Conservation (phyloP, 2,797 vertebrate genomes). For the Craterocephalus amniculus region DNA sequence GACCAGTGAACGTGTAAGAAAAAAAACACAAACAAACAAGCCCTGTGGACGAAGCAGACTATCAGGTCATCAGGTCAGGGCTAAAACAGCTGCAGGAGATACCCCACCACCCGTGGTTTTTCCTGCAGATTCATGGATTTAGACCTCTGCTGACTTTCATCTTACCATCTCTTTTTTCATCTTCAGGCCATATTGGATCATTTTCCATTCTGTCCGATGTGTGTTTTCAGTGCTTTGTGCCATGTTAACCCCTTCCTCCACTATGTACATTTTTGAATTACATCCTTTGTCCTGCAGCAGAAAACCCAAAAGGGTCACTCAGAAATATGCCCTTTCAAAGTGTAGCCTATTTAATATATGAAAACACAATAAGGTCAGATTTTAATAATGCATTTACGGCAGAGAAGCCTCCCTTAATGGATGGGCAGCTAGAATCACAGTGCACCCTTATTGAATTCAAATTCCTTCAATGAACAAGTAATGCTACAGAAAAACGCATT, state of each 20-base stretch:
- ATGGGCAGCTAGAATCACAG: slow-evolving; percentile 22
- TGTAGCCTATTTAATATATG: slow-evolving; percentile 49
- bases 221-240: neutral
- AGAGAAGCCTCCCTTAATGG: slow-evolving; percentile 24
- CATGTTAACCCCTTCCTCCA: neutral
- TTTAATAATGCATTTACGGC: slow-evolving; percentile 71
- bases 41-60: slow-evolving; percentile 16
- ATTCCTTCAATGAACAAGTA: slow-evolving; percentile 25
- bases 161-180: slow-evolving; percentile 13
- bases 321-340: slow-evolving; percentile 40
- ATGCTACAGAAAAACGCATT: slow-evolving; percentile 32
- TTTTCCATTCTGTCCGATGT: neutral
- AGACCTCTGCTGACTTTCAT: slow-evolving; percentile 44
- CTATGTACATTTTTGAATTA: neutral
- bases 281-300: slow-evolving; percentile 28
- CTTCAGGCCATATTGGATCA: slow-evolving; percentile 7
- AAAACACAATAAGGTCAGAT: slow-evolving; percentile 53
- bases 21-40: slow-evolving; percentile 44
- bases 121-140: slow-evolving; percentile 21
- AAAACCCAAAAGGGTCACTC: slow-evolving; percentile 47
- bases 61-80: slow-evolving; percentile 72
- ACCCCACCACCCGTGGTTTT: slow-evolving; percentile 30
- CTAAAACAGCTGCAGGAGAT: slow-evolving; percentile 65
- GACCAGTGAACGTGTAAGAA: slow-evolving; percentile 70
- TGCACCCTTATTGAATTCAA: slow-evolving; percentile 16